These are phyloP conservation scores for Vesta saturnalis DNA, from an alignment of 2,888 invertebrate genomes.

Conservation along the genomic window DNA sequence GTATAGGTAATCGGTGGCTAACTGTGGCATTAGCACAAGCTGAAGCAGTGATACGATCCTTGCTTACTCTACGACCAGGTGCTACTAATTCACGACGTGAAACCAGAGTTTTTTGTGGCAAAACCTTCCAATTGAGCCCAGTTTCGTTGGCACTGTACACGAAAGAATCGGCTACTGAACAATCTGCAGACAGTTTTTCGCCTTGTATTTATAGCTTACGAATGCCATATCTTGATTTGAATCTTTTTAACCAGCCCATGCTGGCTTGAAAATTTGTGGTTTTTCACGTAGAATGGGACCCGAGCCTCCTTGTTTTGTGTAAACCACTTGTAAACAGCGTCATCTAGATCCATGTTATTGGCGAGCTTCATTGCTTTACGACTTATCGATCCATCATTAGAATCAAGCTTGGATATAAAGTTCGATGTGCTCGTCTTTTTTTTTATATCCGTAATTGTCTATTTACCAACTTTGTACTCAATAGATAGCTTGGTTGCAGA, in stretches of 20 bases:
- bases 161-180: conserved; percentile 27
- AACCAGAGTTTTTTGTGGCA: conserved; percentile 5
- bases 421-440: conserved; percentile 2
- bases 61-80: no score
- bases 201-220: conserved; percentile 39
- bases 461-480: no score
- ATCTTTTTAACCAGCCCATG: no score
- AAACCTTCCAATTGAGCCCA: conserved; percentile 2
- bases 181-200: conserved; percentile 37
- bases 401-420: conserved; percentile 13
- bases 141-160: neutral
- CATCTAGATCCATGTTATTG: no score
- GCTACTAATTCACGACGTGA: no score
- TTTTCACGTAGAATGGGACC: conserved; percentile 37
- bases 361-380: conserved; percentile 22
- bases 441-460: no score
- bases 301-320: conserved; percentile 29
- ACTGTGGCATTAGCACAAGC: no score
- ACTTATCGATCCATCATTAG: conserved; percentile 20
- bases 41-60: no score
- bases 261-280: conserved; percentile 27
- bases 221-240: conserved; percentile 42
- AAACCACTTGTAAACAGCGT: no score
- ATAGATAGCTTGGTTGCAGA: no score
- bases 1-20: no score